These are phyloP conservation scores for Parnassius glacialis DNA, from an alignment of 2,888 invertebrate species.

Conservation along the genomic window DNA sequence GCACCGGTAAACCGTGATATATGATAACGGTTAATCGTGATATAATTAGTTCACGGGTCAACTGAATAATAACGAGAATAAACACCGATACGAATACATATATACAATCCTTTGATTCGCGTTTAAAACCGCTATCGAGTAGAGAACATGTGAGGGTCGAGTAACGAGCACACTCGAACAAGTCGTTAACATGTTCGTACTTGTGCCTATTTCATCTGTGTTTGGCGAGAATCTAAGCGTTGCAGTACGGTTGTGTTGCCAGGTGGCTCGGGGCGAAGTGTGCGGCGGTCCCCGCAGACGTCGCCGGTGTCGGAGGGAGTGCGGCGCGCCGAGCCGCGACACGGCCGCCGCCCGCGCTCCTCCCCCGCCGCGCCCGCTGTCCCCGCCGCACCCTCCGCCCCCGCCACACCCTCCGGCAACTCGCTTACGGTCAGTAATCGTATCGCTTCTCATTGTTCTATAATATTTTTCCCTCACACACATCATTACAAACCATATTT, in stretches of 20 bases:
- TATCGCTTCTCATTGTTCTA: background rate
- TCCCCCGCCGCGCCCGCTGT: slow-evolving; percentile 45
- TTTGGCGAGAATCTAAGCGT: background rate
- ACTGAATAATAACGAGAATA: no score
- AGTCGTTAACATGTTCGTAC: no score
- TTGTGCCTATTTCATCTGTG: slow-evolving; percentile 7
- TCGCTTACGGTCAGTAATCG: slow-evolving; percentile 58
- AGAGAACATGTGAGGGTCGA: no score
- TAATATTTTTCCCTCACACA: no score
- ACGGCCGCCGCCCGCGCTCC: slow-evolving; percentile 52
- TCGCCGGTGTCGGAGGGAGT: slow-evolving; percentile 44
- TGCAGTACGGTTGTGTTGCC: background rate
- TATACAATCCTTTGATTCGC: no score
- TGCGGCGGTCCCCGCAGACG: slow-evolving; percentile 54
- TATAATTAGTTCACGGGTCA: no score
- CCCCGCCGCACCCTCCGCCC: slow-evolving; percentile 53
- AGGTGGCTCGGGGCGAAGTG: slow-evolving; percentile 76
- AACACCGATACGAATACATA: no score
- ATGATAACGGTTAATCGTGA: no score
- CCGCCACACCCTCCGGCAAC: slow-evolving; percentile 43
- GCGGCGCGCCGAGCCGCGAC: slow-evolving; percentile 54
- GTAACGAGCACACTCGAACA: no score
- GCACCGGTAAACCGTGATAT: no score
- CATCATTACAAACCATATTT: no score
- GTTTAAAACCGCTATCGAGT: no score